Evolutionary conservation across 1,140 invertebrate genomes (phyloP).

Genomic region (Drosophila ironensis): DNA sequence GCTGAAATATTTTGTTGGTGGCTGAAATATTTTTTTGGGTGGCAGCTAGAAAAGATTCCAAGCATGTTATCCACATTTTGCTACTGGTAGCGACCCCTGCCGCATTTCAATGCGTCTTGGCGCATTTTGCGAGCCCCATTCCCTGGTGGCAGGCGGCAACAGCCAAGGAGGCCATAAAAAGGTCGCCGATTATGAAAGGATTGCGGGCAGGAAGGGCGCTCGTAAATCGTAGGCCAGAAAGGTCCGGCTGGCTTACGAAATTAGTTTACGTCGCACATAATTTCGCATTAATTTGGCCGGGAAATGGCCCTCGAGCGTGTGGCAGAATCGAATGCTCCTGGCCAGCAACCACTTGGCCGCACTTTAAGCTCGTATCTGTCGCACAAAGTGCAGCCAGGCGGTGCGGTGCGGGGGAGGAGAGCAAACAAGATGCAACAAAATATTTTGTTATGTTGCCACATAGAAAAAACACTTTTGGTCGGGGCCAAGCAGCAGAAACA

Average conservation of each 20-base stretch:
- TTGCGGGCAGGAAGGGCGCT: constrained; percentile 57
- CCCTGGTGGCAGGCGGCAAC: constrained; percentile 61
- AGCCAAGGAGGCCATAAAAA: constrained; percentile 69
- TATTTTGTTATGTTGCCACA: constrained; percentile 69
- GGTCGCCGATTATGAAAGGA: constrained; percentile 73
- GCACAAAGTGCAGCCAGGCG: constrained; percentile 56
- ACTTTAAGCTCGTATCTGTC: constrained; percentile 77
- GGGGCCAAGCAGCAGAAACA: constrained; percentile 12
- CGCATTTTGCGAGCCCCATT: constrained; percentile 17
- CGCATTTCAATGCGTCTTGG: constrained; percentile 69
- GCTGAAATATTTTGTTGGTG: no score
- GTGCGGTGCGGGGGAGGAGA: constrained; percentile 1
- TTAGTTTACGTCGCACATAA: constrained; percentile 76
- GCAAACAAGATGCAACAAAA: constrained; percentile 71
- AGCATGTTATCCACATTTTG: no score
- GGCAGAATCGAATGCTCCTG: neutral
- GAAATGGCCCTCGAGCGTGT: constrained; percentile 39
- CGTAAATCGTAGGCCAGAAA: constrained; percentile 63
- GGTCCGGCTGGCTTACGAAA: constrained; percentile 18
- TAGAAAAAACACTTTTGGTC: constrained; percentile 47
- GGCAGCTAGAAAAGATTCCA: no score
- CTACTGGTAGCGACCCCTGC: no score
- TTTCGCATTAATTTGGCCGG: constrained; percentile 72
- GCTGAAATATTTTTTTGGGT: no score
- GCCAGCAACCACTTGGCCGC: constrained; percentile 65